Evolutionary conservation across 2,797 vertebrate genomes (phyloP), one percentile per base, ranked within the genome.

Genomic region (Neomorphus geoffroyi): DNA sequence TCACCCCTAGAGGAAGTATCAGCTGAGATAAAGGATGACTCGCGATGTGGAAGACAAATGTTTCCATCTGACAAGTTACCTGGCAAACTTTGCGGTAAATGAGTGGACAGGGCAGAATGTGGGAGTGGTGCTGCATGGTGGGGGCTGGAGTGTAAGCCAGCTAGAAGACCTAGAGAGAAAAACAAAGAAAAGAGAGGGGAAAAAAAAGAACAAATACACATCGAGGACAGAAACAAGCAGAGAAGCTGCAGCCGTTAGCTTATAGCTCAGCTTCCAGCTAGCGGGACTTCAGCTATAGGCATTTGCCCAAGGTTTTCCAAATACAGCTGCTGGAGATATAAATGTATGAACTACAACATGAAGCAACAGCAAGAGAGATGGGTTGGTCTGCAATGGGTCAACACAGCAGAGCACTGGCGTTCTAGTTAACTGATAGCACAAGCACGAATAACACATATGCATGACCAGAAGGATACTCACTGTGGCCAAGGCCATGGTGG

Each of bases 121-220:
- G 98, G 97, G 97, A 98, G 97, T 88, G 97, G 97, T 57, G 96
- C 96, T 92, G 98, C 96, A 60, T 97, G 98, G 92, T 97, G 98
- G 17, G 97, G 96, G 96, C 97, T 98, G 97, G 98, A 95, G 90
- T 98, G 98, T 97, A 98, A 98, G 93, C 98, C 98, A 97, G 98
- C 98, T 95, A 98, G 97, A 96, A 98, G 97, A 98, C 98, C 98
- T 98, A 97, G 94, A 98, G 97, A 97, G 96, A 96, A 93, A 97
- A 96, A 97, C 83, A 96, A 92, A 96, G 96, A 96, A 92, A 92
- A 74, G 71, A 88, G 78, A 93, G 88, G 88, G 48, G 17, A 33
- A 71, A 26, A 85, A 70, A 58, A 86, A 80, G 95, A 97, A 97
- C 95, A 97, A 96, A 97, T 94, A 94, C 69, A 96, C 93, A 96